phyloP scores from a whole-genome alignment of 2,888 invertebrate genomes.

The Pollenia labialis region DNA sequence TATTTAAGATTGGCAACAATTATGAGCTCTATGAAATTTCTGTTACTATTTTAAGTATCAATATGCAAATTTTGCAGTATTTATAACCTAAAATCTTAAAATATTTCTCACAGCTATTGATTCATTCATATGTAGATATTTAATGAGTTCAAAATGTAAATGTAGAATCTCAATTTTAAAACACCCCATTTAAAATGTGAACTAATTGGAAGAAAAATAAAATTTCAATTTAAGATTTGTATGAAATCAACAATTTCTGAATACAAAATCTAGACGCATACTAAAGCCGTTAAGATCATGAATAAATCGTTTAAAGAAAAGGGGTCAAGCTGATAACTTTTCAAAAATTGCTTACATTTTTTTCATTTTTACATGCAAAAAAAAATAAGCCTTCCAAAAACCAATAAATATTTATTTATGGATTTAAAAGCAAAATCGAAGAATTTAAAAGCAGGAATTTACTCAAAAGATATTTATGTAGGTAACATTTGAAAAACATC shows the following conservation, averaged over 20 bases:
- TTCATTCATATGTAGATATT: neutral
- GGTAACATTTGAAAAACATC: neutral
- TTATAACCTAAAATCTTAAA: no score
- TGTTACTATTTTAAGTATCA: no score
- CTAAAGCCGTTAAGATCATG: neutral
- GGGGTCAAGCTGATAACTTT: slow-evolving; percentile 34
- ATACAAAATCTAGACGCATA: neutral
- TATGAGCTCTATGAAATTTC: no score
- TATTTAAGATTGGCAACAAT: no score
- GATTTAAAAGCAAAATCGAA: neutral
- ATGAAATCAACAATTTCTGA: slow-evolving; percentile 10
- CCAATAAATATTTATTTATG: slow-evolving; percentile 48
- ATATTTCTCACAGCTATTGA: no score
- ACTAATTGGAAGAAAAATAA: neutral
- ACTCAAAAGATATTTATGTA: neutral
- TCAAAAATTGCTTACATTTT: slow-evolving; percentile 10
- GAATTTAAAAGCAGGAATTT: neutral
- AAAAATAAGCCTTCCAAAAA: neutral
- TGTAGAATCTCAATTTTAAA: slow-evolving; percentile 2
- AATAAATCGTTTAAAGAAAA: neutral
- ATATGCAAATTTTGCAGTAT: no score
- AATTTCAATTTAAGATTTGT: slow-evolving; percentile 10
- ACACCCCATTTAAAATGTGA: slow-evolving; percentile 8
- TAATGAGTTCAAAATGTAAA: neutral
- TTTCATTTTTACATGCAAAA: slow-evolving; percentile 6